Evolutionary conservation across 2,797 vertebrate species (phyloP), one percentile per base, ranked within the genome.

Genomic region (Alcedo atthis): DNA sequence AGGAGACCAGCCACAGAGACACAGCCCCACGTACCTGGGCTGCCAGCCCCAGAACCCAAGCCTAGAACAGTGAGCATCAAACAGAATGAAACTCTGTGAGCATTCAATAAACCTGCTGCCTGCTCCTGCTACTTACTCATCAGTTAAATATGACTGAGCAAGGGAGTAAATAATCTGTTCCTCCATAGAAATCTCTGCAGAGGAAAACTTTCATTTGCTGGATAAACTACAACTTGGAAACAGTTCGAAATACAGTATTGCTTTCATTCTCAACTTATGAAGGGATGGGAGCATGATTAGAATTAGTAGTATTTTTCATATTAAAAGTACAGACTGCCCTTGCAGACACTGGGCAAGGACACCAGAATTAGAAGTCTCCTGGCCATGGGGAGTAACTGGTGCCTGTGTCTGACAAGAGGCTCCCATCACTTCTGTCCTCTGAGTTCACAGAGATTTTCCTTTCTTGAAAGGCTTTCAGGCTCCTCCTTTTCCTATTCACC

Each of bases 11-110:
- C 18, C 37, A 15, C 1, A 15, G 79, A 53, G 70, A n/a, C 62
- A 48, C 24, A n/a, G 6, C 48, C 53, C 58, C 0, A 0, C 0
- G 79, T 5, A 73, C 61, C 58, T 1, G 4, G n/a, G 37, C 9
- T 70, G 69, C 30, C 80, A 40, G 55, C 14, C 77, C 83, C 77
- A 79, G 35, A 42, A 24, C 32, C 40, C 5, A 42, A 18, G 14
- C 35, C 54, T 15, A 3, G 40, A 18, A 46, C 0, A 1, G n/a
- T 1, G 6, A 62, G 26, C 6, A 10, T 11, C 3, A 24, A 58
- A 46, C 18, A 5, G 32, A 75, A 30, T 4, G 3, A 76, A 76
- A 78, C 32, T 21, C 26, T 22, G 4, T 18, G 22, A 53, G 42
- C 18, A 8, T 33, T 43, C 59, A 48, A 2, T 30, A 28, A 49